Evolutionary conservation across 2,113 vertebrate genomes (phyloP).

Genomic region (Budorcas taxicolor): DNA sequence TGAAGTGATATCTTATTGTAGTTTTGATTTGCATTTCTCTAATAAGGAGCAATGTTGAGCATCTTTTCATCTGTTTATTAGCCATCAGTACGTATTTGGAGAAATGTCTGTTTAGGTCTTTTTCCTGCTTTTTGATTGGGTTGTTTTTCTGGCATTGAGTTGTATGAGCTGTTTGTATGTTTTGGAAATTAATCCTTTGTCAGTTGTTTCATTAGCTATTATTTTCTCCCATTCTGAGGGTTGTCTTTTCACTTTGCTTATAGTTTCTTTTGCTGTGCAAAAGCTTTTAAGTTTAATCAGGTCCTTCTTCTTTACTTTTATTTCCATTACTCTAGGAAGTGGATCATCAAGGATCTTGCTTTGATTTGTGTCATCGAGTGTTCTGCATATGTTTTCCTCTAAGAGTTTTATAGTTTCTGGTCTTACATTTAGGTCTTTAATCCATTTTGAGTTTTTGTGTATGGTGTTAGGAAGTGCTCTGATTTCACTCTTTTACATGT

Average conservation of each 20-base stretch:
- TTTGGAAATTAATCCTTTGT: not conserved
- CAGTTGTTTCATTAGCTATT: not conserved
- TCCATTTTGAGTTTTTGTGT: not conserved
- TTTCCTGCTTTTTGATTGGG: not conserved
- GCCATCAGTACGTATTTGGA: not conserved
- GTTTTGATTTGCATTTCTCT: not conserved
- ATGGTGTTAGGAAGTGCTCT: not conserved
- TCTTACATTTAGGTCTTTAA: not conserved
- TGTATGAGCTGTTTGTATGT: not conserved
- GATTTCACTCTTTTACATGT: not conserved
- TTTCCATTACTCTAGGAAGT: too few species aligned
- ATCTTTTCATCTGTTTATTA: not conserved
- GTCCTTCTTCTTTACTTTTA: not conserved
- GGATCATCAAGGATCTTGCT: not conserved
- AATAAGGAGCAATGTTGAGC: not conserved
- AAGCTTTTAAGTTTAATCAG: not conserved
- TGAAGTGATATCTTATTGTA: not conserved
- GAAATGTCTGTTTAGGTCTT: not conserved
- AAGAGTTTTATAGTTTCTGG: not conserved
- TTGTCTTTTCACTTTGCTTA: not conserved
- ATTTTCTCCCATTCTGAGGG: not conserved
- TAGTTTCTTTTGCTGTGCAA: not conserved
- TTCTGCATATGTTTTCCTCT: not conserved
- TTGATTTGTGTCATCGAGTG: not conserved
- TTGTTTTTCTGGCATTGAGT: not conserved